Evolutionary conservation across 2,888 invertebrate genomes (phyloP).

Genomic region (Tuberolachnus salignus): DNA sequence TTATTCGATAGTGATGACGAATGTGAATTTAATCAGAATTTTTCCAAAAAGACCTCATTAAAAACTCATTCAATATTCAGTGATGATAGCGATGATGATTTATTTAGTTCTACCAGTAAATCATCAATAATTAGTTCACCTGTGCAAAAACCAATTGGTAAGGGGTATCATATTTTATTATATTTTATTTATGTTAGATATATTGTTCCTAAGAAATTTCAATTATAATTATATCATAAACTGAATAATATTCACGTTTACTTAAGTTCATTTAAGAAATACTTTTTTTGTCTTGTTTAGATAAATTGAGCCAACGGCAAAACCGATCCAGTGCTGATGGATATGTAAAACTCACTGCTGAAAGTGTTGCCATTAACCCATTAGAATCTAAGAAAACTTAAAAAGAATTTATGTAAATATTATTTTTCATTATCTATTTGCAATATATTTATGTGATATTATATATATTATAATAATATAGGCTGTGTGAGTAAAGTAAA

Average conservation of each 20-base stretch:
- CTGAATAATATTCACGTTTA: neutral
- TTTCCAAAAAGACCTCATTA: slow-evolving; percentile 7
- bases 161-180: slow-evolving; percentile 11
- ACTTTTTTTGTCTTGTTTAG: neutral
- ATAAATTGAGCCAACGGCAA: slow-evolving; percentile 12
- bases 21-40: slow-evolving; percentile 34
- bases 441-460: slow-evolving; percentile 10
- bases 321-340: slow-evolving; percentile 26
- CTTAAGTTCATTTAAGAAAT: neutral
- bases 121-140: slow-evolving; percentile 9
- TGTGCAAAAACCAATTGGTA: slow-evolving; percentile 23
- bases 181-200: neutral
- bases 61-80: slow-evolving; percentile 39
- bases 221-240: neutral
- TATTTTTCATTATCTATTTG: neutral
- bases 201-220: neutral
- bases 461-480: neutral
- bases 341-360: slow-evolving; percentile 44
- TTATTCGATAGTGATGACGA: slow-evolving; percentile 54
- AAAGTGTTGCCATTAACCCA: slow-evolving; percentile 50
- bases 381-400: slow-evolving; percentile 36
- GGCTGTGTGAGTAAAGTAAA: neutral
- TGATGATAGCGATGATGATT: slow-evolving; percentile 52
- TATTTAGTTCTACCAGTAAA: slow-evolving; percentile 31
- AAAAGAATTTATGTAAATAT: neutral